A percentile compares a stretch with the other conserved stretches of the same genome.
These are phyloP conservation scores for Astropecten irregularis DNA, from an alignment of 53 echinoderm and acorn worm genomes.

Conservation along the genomic window DNA sequence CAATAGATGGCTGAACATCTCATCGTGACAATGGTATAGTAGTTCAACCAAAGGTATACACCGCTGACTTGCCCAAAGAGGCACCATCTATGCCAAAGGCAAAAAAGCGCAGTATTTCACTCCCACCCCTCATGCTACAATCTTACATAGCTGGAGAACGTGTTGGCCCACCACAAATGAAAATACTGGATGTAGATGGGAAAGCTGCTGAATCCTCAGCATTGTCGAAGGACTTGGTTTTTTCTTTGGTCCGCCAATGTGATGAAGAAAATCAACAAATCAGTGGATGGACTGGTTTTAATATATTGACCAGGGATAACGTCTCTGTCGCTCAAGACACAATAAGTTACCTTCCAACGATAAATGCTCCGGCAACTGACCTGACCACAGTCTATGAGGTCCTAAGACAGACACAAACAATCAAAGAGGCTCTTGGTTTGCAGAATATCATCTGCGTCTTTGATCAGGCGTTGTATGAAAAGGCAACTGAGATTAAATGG, in stretches of 20 bases:
- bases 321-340: constrained; percentile 17
- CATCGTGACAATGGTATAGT: constrained; percentile 63
- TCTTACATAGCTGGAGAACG: constrained; percentile 52
- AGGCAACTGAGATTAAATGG: constrained; percentile 57
- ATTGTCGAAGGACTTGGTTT: constrained; percentile 44
- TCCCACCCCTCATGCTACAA: background rate
- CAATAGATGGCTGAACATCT: constrained; percentile 69
- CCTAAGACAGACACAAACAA: constrained; percentile 29
- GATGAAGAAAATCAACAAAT: constrained; percentile 22
- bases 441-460: constrained; percentile 31
- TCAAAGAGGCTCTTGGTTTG: constrained; percentile 29
- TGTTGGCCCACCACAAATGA: constrained; percentile 29
- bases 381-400: constrained; percentile 60
- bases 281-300: constrained; percentile 63
- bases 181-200: background rate
- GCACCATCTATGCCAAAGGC: background rate
- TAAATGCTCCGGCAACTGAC: constrained; percentile 63
- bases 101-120: constrained; percentile 31
- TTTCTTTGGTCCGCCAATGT: constrained; percentile 14
- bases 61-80: background rate
- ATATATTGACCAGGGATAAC: constrained; percentile 38
- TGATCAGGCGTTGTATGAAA: constrained; percentile 66
- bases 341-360: constrained; percentile 62
- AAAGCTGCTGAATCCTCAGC: constrained; percentile 12
- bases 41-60: constrained; percentile 32